Base-by-base conservation (phyloP, 2,113 vertebrate species). In the Talpa occidentalis region DNA sequence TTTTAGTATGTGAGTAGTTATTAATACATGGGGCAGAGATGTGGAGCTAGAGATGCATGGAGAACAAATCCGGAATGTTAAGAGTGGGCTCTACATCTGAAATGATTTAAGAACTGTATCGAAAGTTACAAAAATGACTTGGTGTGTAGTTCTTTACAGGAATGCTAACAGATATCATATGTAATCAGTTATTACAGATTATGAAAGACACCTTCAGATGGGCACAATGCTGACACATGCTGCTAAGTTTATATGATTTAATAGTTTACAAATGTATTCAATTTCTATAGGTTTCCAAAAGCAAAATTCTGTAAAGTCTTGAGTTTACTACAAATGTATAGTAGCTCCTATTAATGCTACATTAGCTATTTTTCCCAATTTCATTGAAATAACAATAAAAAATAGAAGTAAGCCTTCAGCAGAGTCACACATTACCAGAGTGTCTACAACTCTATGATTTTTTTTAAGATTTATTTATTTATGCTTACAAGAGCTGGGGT, bases 351-450 rank as follows among this genome's bases (percentile, higher is more conserved):
- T 69, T 9, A 54, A 56, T 15, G 19, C 83, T 66, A 80, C 37
- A 44, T 72, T 83, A 24, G 11, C 74, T 90, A 80, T 60, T 70
- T 42, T 70, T 32, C 28, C 47, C 30, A 66, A 83, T 26, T 47
- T 72, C 54, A 84, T 11, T 95, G 59, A 26, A 92, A 88, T 62
- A 32, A 52, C 17, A 92, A 17, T 59, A 66, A 88, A n/a, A 76
- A 52, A 62, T 11, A 91, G 10, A 90, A 5, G 4, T 32, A 17
- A 28, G 28, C 3, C 22, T 86, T 54, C 52, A 47, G 10, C n/a
- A 5, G 30, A 84, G 6, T 62, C 19, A 40, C 4, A 60, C 3
- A 72, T 47, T 37, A 70, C 42, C 30, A 37, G 93, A 44, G 3
- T 54, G 2, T 73, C 37, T 85, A 84, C 12, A 92, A 49, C 84